Evolutionary conservation across 2,113 vertebrate genomes (phyloP).

Genomic region (Antechinus flavipes): DNA sequence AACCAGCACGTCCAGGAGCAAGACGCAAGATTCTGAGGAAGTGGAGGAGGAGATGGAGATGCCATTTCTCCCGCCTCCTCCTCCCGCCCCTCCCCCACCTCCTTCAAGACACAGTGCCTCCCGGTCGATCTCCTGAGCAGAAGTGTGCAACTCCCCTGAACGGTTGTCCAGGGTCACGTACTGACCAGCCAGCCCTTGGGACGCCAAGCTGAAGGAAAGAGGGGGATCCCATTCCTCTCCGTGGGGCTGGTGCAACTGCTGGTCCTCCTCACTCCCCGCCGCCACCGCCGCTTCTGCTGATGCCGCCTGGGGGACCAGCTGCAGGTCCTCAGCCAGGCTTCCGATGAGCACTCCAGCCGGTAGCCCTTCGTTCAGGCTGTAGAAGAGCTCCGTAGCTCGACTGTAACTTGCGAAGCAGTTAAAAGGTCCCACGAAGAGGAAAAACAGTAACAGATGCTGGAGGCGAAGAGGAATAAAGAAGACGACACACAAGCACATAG

Average conservation of each 20-base stretch:
- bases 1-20: constrained; percentile 94
- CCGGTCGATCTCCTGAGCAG: constrained; percentile 92
- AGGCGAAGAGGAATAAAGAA: constrained; percentile 26
- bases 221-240: constrained; percentile 78
- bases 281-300: neutral
- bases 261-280: constrained; percentile 33
- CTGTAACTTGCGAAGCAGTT: constrained; percentile 94
- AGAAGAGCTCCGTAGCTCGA: constrained; percentile 94
- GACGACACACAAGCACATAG: constrained; percentile 49
- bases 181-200: constrained; percentile 89
- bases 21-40: constrained; percentile 86
- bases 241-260: accelerated
- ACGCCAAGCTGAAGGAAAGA: constrained; percentile 93
- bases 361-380: constrained; percentile 97
- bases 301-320: constrained; percentile 82
- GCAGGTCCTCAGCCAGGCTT: constrained; percentile 92
- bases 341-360: constrained; percentile 93
- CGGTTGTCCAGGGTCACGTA: constrained; percentile 93
- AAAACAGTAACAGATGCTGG: constrained; percentile 85
- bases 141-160: constrained; percentile 93
- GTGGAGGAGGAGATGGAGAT: constrained; percentile 64
- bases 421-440: constrained; percentile 91
- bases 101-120: constrained; percentile 90
- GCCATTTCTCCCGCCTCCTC: constrained; percentile 72
- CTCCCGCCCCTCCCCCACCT: constrained; percentile 76